Evolutionary conservation across 1,140 invertebrate genomes (phyloP).

Genomic region (Meloidogyne exigua): DNA sequence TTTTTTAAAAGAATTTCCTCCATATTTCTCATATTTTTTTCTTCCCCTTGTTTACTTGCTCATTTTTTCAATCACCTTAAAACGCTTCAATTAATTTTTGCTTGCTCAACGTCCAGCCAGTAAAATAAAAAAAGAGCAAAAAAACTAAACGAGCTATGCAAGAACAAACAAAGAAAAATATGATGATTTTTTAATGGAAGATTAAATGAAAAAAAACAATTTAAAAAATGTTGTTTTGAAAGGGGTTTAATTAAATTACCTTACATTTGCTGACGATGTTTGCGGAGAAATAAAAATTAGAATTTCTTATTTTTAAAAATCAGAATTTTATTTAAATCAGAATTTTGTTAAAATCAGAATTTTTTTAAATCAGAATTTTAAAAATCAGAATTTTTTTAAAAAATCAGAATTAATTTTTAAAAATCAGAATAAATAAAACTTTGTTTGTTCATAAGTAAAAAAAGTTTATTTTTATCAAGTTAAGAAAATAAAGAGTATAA

Average conservation of each 20-base stretch:
- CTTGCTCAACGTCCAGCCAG: background rate
- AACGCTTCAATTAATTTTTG: conserved; percentile 5
- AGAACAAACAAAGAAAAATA: background rate
- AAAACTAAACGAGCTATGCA: background rate
- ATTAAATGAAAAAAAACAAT: background rate
- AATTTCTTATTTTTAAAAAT: no score
- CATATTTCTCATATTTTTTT: background rate
- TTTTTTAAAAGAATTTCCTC: background rate
- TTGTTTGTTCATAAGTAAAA: no score
- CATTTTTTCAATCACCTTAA: background rate
- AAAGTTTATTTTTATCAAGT: no score
- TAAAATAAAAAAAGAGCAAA: background rate
- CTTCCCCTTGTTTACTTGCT: background rate
- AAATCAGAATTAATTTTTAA: no score
- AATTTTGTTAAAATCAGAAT: no score
- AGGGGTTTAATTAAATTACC: no score
- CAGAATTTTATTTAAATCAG: no score
- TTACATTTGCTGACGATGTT: no score
- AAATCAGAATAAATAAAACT: no score
- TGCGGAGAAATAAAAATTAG: no score
- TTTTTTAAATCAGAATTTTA: background rate
- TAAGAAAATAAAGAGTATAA: no score
- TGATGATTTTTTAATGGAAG: background rate
- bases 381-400: background rate
- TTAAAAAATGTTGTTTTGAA: background rate